phyloP scores from a whole-genome alignment of 1,140 invertebrate genomes.

The Cotesia glomerata region DNA sequence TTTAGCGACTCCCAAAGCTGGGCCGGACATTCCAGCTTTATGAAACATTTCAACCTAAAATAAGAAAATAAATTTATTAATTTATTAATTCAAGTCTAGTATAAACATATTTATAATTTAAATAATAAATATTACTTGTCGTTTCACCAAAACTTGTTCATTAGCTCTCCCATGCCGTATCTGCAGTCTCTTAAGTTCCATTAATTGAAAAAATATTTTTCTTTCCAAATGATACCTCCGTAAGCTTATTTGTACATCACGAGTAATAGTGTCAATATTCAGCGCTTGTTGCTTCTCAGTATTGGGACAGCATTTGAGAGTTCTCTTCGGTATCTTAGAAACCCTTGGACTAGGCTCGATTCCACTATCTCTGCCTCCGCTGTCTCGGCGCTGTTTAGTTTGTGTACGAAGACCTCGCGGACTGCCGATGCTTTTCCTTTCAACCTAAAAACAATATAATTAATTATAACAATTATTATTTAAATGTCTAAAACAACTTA shows the following conservation, averaged over 20 bases:
- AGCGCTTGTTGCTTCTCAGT: conserved; percentile 53
- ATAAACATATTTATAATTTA: not conserved
- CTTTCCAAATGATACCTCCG: conserved; percentile 85
- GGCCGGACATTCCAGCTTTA: conserved; percentile 57
- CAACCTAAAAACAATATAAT: conserved; percentile 1
- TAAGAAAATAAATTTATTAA: conserved; percentile 13
- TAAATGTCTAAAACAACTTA: conserved; percentile 32
- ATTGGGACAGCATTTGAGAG: conserved; percentile 52
- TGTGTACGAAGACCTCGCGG: conserved; percentile 31
- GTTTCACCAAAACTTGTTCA: conserved; percentile 87
- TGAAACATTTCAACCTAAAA: conserved; percentile 59
- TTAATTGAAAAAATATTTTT: conserved; percentile 91
- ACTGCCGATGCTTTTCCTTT: conserved; percentile 24
- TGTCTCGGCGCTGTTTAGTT: conserved; percentile 53
- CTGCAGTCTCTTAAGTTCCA: conserved; percentile 91
- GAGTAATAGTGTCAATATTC: conserved; percentile 56
- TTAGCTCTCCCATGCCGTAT: conserved; percentile 88
- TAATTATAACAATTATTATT: not conserved
- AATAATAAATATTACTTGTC: conserved; percentile 62
- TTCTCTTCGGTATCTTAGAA: conserved; percentile 57
- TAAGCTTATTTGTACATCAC: conserved; percentile 58
- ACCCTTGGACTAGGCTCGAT: conserved; percentile 61
- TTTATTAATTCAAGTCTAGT: not conserved
- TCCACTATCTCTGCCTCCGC: conserved; percentile 57
- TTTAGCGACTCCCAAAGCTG: conserved; percentile 56